Conservation (phyloP, 2,113 vertebrate species). For the Calyptomena viridis region DNA sequence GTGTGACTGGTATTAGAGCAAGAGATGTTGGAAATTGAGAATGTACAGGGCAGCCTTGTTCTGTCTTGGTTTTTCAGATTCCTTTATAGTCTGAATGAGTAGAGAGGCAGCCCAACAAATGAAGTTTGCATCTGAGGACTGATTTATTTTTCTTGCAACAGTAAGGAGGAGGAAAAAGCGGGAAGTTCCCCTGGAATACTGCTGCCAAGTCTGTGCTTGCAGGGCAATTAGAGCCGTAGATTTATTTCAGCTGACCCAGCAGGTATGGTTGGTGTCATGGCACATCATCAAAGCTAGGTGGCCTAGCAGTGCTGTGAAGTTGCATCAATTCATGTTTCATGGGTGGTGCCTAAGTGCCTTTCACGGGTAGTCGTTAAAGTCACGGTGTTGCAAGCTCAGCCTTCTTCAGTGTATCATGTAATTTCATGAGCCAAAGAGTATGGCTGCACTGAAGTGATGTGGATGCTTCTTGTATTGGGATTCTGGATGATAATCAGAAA, state of each 20-base stretch:
- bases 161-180: neutral
- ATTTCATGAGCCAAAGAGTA: neutral
- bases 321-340: neutral
- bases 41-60: neutral
- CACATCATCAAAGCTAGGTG: slow-evolving; percentile 7
- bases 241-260: neutral
- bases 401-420: neutral
- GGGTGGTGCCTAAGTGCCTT: neutral
- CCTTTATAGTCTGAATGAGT: neutral
- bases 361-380: neutral
- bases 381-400: neutral
- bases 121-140: neutral
- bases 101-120: neutral
- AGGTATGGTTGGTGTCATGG: neutral
- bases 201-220: neutral
- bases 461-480: neutral
- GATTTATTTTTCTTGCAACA: neutral
- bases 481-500: neutral
- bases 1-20: neutral
- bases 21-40: neutral
- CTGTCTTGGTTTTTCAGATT: neutral
- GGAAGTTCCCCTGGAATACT: neutral
- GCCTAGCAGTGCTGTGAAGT: neutral
- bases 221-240: neutral
- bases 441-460: neutral